Percentiles rank a stretch among this genome's conserved stretches.
These are phyloP conservation scores for Pipistrellus pygmaeus DNA, from an alignment of 2,797 vertebrate species.

Conservation along the genomic window DNA sequence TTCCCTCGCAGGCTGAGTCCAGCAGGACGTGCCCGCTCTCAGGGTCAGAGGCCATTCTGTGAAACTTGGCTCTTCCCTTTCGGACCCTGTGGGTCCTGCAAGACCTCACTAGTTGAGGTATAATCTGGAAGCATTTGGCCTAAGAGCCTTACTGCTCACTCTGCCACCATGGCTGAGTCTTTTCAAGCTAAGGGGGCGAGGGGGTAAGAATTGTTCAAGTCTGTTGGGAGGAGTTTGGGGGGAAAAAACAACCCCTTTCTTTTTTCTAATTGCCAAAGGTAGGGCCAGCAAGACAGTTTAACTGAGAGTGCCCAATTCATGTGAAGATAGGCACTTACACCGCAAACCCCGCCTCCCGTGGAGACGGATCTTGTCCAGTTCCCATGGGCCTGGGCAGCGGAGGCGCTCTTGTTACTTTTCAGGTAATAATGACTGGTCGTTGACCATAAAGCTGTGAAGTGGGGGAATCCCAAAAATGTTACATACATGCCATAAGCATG, in stretches of 20 bases:
- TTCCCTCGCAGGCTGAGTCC: not conserved
- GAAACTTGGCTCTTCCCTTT: not conserved
- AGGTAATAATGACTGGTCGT: not conserved
- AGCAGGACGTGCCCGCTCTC: not conserved
- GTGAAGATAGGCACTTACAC: not conserved
- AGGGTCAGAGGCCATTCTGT: not conserved
- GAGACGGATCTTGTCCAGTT: not conserved
- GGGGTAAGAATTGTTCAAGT: not conserved
- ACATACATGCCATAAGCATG: not conserved
- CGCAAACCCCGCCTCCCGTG: not conserved
- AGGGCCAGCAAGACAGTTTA: not conserved
- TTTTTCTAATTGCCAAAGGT: not conserved
- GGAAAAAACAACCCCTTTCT: not conserved
- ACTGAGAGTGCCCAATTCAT: not conserved
- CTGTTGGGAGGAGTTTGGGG: not conserved
- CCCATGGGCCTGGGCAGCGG: not conserved
- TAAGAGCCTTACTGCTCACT: not conserved
- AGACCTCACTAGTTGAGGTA: not conserved
- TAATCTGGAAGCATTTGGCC: not conserved
- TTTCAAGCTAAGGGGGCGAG: not conserved
- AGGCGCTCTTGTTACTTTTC: not conserved
- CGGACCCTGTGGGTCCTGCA: not conserved
- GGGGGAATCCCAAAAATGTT: not conserved
- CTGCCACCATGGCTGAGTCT: not conserved
- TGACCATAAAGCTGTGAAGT: not conserved